These are phyloP conservation scores for Zoanthus solanderi DNA, from an alignment of 92 coral and sea anemone genomes.

Conservation along the genomic window DNA sequence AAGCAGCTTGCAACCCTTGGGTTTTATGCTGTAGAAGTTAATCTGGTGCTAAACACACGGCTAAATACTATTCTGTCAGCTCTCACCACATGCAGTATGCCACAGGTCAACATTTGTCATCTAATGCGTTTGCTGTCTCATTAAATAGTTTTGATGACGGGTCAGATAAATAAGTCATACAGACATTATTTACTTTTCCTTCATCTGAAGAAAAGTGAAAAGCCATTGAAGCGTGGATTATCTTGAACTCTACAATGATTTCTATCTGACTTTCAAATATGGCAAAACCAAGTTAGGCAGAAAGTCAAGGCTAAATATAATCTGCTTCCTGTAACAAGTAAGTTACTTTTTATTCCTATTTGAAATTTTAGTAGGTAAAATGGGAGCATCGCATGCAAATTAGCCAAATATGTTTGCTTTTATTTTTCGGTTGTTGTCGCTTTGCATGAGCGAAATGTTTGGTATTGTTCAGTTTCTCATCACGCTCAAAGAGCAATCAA, in stretches of 20 bases:
- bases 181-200: slow-evolving; percentile 20
- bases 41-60: too few species aligned
- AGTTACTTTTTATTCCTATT: not conserved
- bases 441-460: not conserved
- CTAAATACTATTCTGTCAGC: too few species aligned
- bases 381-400: not conserved
- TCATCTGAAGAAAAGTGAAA: not conserved
- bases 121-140: slow-evolving; percentile 8
- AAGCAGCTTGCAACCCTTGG: too few species aligned
- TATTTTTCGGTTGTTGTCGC: slow-evolving; percentile 31
- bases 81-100: not conserved
- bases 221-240: not conserved
- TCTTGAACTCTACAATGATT: not conserved
- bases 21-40: too few species aligned
- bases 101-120: slow-evolving; percentile 21
- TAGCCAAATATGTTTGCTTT: not conserved
- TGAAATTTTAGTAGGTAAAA: too few species aligned
- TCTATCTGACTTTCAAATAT: not conserved
- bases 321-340: slow-evolving; percentile 1
- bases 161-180: slow-evolving; percentile 20
- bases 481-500: not conserved
- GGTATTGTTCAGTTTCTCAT: not conserved
- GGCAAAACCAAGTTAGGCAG: not conserved
- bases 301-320: not conserved
- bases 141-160: slow-evolving; percentile 30